These are phyloP conservation scores for Macrobrachium nipponense DNA, from an alignment of 1,140 invertebrate genomes.

Conservation along the genomic window DNA sequence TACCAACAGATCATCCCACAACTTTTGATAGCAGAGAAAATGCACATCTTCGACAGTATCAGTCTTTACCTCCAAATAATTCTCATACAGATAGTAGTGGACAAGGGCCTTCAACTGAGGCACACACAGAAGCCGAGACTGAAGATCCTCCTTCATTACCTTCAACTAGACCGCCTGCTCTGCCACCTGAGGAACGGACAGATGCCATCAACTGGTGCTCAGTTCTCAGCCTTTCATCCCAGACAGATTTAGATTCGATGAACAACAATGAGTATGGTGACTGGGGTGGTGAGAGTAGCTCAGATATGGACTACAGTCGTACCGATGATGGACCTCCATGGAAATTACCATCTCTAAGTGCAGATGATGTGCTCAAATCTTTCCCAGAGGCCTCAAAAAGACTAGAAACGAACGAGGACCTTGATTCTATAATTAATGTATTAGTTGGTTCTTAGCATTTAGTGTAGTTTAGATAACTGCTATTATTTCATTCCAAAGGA, in stretches of 20 bases:
- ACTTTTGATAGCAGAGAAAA: slow-evolving; percentile 47
- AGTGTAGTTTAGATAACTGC: slow-evolving; percentile 45
- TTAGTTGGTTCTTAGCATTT: slow-evolving; percentile 64
- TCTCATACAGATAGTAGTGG: slow-evolving; percentile 22
- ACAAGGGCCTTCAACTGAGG: slow-evolving; percentile 40
- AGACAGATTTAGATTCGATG: slow-evolving; percentile 84
- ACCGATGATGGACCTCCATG: slow-evolving; percentile 43
- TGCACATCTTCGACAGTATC: slow-evolving; percentile 47
- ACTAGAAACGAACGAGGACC: slow-evolving; percentile 63
- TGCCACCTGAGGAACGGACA: slow-evolving; percentile 78
- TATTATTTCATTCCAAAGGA: slow-evolving; percentile 58
- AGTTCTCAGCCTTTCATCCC: slow-evolving; percentile 85
- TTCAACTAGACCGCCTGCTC: slow-evolving; percentile 71
- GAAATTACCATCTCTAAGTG: slow-evolving; percentile 73
- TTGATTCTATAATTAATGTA: slow-evolving; percentile 62
- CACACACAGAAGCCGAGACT: slow-evolving; percentile 17
- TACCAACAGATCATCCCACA: slow-evolving; percentile 66
- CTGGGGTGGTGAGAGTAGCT: slow-evolving; percentile 65
- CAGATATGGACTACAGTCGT: slow-evolving; percentile 53
- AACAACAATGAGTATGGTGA: slow-evolving; percentile 79
- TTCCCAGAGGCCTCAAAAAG: slow-evolving; percentile 66
- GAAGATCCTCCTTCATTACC: slow-evolving; percentile 28
- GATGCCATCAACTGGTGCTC: slow-evolving; percentile 86
- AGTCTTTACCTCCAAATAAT: slow-evolving; percentile 33
- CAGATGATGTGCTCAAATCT: slow-evolving; percentile 77